Evolutionary conservation across 2,888 invertebrate species (phyloP), one percentile per base, ranked within the genome.

Genomic region (Erynnis tages): DNA sequence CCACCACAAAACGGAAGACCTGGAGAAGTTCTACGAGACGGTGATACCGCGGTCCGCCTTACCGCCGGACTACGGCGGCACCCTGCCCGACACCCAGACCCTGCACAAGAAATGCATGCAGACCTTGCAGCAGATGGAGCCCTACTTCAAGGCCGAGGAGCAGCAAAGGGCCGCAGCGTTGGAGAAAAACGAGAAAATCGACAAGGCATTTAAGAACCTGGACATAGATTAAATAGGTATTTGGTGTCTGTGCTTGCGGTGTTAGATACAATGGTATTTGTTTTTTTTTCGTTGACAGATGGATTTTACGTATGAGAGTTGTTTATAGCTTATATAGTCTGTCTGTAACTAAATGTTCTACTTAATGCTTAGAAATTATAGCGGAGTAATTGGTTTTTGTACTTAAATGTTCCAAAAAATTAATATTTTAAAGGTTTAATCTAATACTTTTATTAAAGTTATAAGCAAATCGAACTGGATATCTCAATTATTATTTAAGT

Each of bases 141-240:
- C 79, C 0, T 87, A 82, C 66, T 90, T 84, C 71, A 73, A 68
- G 14, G 77, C 76, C 8, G 90, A 90, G 53, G 86, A 90, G 56
- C 79, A 76, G 16, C 89, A 89, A 64, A 72, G 89, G 40, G 62
- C 78, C 44, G 71, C 71, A 0, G 87, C 85, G 1, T 57, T 85
- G 16, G 87, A 88, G 58, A 87, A 88, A 44, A 56, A 80, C 4
- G 84, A 85, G 4, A 85, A 84, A 32, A 88, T 93, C 57, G 93
- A 94, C 59, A 92, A 92, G 30, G 93, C 92, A 4, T 94, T 94
- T 65, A 94, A 93, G 64, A 93, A 93, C 65, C 72, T 94, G 25
- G 93, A 94, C 37, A 92, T 94, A 56, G 94, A 94, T 82, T 94
- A 83, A 34, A 13, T 7, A 10, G 4, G 32, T 19, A 29, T 30